Percentiles rank a stretch among this genome's conserved stretches.
Conservation (phyloP, 2,113 vertebrate genomes). For the Hypanus sabinus region DNA sequence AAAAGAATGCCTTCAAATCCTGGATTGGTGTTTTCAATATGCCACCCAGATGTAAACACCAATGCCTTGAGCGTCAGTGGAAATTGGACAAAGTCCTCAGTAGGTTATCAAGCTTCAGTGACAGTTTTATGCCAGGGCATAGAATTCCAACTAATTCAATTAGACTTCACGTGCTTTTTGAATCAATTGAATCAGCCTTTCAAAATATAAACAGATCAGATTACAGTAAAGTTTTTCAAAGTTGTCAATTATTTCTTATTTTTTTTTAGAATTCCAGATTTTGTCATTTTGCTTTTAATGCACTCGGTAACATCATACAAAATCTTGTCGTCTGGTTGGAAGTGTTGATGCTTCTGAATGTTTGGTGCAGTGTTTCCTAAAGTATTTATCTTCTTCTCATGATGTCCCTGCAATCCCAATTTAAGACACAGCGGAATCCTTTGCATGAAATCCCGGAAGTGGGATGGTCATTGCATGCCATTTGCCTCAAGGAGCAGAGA, state of each 20-base stretch:
- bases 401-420: too few relatives aligned
- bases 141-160: background rate
- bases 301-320: background rate
- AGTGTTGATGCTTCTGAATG: background rate
- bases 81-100: background rate
- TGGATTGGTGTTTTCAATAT: background rate
- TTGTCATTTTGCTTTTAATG: background rate
- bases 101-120: background rate
- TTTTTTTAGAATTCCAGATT: background rate
- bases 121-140: background rate
- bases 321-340: background rate
- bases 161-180: background rate
- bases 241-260: background rate
- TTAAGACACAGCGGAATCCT: too few relatives aligned
- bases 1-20: background rate
- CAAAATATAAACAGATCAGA: background rate
- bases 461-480: too few relatives aligned
- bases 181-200: background rate
- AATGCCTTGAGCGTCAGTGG: background rate
- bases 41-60: background rate
- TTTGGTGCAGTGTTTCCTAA: background rate
- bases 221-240: background rate
- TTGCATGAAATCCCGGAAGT: too few relatives aligned
- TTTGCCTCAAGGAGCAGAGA: too few relatives aligned
- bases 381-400: background rate